Conservation (phyloP, 2,888 invertebrate genomes). For the Plebejus melissa region DNA sequence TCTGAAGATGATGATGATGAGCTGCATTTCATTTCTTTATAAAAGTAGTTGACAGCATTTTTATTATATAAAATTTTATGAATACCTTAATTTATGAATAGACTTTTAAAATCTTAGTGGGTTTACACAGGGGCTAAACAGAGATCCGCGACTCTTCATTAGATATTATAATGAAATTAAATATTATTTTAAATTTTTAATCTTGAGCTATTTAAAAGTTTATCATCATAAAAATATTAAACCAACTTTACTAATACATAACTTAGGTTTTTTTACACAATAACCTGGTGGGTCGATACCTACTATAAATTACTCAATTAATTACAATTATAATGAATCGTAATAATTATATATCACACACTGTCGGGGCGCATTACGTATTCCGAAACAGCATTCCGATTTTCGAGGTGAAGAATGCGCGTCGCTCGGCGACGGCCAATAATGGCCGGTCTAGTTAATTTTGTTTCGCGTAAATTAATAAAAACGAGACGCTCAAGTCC, state of each 20-base stretch:
- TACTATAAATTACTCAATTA: conserved; percentile 18
- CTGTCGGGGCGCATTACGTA: neutral
- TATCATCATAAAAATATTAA: neutral
- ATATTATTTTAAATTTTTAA: neutral
- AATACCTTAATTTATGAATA: neutral
- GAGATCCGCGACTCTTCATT: neutral
- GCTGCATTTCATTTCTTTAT: neutral
- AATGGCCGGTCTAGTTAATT: conserved; percentile 10
- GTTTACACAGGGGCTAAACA: neutral
- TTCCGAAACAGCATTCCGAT: conserved; percentile 12
- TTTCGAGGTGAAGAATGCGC: conserved; percentile 16
- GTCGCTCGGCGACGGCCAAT: neutral
- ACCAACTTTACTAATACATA: neutral
- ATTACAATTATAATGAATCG: conserved; percentile 12
- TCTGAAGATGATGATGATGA: neutral
- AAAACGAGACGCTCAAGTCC: conserved; percentile 24
- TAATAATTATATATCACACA: neutral
- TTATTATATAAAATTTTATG: neutral
- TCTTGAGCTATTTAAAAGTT: neutral
- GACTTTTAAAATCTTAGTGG: too few relatives aligned
- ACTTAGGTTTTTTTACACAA: neutral
- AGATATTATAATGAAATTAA: neutral
- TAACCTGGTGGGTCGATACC: neutral
- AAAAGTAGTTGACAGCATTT: neutral
- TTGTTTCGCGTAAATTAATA: conserved; percentile 28